Conservation (phyloP, 2,888 invertebrate genomes). For the Cosmia trapezina region DNA sequence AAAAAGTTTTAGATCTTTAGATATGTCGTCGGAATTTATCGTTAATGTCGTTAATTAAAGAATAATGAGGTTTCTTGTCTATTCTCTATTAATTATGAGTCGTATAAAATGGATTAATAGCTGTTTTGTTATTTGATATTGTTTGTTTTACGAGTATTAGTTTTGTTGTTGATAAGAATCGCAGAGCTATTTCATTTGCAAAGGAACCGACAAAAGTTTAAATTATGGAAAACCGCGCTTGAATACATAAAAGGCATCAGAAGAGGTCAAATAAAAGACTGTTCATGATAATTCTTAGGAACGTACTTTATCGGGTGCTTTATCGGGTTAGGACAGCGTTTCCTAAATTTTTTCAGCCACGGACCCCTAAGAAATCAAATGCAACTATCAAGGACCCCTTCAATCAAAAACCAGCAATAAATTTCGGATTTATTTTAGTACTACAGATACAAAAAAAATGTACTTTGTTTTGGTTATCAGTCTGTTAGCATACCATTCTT, state of each 20-base stretch:
- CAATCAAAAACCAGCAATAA: no score
- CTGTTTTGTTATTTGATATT: constrained; percentile 49
- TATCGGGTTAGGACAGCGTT: no score
- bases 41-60: constrained; percentile 66
- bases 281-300: not conserved
- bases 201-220: constrained; percentile 8
- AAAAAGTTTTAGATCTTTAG: constrained; percentile 58
- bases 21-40: constrained; percentile 70
- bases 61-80: constrained; percentile 58
- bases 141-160: constrained; percentile 47
- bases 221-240: not conserved
- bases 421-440: no score
- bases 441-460: no score
- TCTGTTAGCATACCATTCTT: no score
- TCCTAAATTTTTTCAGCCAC: no score
- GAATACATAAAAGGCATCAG: not conserved
- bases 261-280: not conserved
- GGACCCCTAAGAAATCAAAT: no score
- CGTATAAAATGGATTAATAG: constrained; percentile 51
- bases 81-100: constrained; percentile 54
- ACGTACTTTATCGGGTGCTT: no score
- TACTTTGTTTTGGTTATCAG: no score
- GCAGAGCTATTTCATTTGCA: constrained; percentile 5
- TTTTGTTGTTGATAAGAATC: constrained; percentile 45
- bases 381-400: no score